These are phyloP conservation scores for Brachionus rotundiformis DNA, from an alignment of 1,140 invertebrate species.

Conservation along the genomic window DNA sequence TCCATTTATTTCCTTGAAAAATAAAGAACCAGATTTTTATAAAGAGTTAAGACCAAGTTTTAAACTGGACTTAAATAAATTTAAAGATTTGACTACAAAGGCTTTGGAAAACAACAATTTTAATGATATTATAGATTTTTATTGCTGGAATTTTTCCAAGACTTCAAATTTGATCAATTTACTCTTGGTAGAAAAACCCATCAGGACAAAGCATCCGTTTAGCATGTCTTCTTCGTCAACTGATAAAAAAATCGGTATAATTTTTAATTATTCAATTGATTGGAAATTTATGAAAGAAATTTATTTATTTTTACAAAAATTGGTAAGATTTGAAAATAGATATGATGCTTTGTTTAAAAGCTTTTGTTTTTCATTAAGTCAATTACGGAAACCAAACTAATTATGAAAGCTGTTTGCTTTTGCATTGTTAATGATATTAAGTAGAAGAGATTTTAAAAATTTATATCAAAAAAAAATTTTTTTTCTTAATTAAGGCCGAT, in stretches of 20 bases:
- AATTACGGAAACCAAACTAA: neutral
- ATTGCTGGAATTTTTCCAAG: conserved; percentile 47
- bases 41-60: neutral
- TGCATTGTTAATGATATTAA: conserved; percentile 48
- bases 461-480: neutral
- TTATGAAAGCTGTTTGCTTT: conserved; percentile 44
- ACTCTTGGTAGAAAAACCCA: neutral
- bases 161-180: conserved; percentile 13
- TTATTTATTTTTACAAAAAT: conserved; percentile 27
- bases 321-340: neutral
- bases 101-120: conserved; percentile 1
- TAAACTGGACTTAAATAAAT: neutral
- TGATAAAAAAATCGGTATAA: conserved; percentile 19
- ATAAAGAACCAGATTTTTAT: neutral
- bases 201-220: neutral
- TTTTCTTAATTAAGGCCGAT: neutral
- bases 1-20: conserved; percentile 26
- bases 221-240: neutral
- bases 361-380: conserved; percentile 18
- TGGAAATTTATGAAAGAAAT: conserved; percentile 48
- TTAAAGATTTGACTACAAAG: neutral
- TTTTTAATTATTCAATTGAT: conserved; percentile 7
- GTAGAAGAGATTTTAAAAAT: no score
- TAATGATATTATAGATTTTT: conserved; percentile 39
- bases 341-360: no score